Percentiles rank a stretch among this genome's conserved stretches.
These are phyloP conservation scores for Lagodon rhomboides DNA, from an alignment of 2,797 vertebrate species.

Conservation along the genomic window DNA sequence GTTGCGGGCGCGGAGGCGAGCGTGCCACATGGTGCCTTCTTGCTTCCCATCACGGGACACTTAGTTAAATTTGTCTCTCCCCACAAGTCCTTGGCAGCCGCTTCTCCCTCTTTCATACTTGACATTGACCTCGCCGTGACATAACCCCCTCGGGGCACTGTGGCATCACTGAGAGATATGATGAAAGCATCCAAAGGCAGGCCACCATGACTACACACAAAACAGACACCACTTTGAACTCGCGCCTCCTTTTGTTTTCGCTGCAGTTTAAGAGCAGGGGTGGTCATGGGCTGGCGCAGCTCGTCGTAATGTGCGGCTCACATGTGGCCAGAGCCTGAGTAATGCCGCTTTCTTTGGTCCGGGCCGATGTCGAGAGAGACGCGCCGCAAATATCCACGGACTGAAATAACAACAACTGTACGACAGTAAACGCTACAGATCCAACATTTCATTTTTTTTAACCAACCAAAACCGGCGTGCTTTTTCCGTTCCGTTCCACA, in stretches of 20 bases:
- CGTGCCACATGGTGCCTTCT: slow-evolving; percentile 75
- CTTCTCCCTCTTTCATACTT: slow-evolving; percentile 78
- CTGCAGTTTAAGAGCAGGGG: slow-evolving; percentile 71
- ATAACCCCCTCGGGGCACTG: slow-evolving; percentile 75
- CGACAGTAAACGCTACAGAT: slow-evolving; percentile 76
- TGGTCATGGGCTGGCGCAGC: slow-evolving; percentile 68
- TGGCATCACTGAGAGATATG: slow-evolving; percentile 76
- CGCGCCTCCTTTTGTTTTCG: slow-evolving; percentile 73
- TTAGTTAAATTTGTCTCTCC: slow-evolving; percentile 79
- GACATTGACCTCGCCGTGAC: slow-evolving; percentile 83
- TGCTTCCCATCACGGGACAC: slow-evolving; percentile 73
- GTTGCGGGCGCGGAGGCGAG: slow-evolving; percentile 61
- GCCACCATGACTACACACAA: slow-evolving; percentile 84
- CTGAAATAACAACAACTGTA: slow-evolving; percentile 85
- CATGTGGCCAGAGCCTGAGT: slow-evolving; percentile 77
- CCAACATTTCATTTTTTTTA: slow-evolving; percentile 75
- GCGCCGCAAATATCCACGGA: slow-evolving; percentile 75
- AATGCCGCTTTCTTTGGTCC: slow-evolving; percentile 67
- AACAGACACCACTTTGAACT: slow-evolving; percentile 81
- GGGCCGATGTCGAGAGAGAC: slow-evolving; percentile 65
- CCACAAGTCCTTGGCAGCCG: slow-evolving; percentile 78
- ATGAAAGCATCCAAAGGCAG: slow-evolving; percentile 80
- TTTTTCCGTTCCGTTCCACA: slow-evolving; percentile 72
- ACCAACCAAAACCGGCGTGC: slow-evolving; percentile 69
- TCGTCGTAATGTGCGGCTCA: slow-evolving; percentile 73